Conservation (phyloP, 2,113 vertebrate genomes). For the Hipposideros armiger region DNA sequence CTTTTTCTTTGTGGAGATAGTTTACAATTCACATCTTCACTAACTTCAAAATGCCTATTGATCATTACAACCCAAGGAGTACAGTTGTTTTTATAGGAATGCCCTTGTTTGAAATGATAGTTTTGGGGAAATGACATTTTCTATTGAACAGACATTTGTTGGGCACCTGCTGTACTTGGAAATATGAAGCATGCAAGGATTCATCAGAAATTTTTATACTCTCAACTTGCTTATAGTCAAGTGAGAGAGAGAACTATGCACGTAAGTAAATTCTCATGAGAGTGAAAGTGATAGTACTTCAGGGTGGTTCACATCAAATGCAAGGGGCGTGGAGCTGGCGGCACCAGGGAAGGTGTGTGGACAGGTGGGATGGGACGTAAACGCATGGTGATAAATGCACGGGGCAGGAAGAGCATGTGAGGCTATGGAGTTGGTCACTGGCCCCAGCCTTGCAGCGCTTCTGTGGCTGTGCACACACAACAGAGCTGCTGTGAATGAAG, state of each 20-base stretch:
- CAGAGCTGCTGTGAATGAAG: background rate
- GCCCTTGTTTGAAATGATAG: conserved; percentile 32
- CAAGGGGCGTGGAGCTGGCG: background rate
- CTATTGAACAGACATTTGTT: background rate
- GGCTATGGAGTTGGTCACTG: background rate
- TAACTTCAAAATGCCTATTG: background rate
- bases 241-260: background rate
- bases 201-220: background rate
- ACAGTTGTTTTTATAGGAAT: conserved; percentile 27
- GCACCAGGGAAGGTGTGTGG: background rate
- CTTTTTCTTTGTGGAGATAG: conserved; percentile 18
- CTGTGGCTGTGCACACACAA: background rate
- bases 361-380: background rate
- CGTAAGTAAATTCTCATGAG: background rate
- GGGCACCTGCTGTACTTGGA: background rate
- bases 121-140: conserved; percentile 38
- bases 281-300: background rate
- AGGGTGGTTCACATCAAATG: background rate
- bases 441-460: background rate
- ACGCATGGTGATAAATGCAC: background rate
- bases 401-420: background rate
- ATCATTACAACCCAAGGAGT: background rate
- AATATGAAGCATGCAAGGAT: background rate
- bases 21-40: background rate
- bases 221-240: background rate